Percentiles rank a stretch among this genome's conserved stretches.
Evolutionary conservation across 2,888 invertebrate species (phyloP).

Genomic region (Hecatera dysodea): DNA sequence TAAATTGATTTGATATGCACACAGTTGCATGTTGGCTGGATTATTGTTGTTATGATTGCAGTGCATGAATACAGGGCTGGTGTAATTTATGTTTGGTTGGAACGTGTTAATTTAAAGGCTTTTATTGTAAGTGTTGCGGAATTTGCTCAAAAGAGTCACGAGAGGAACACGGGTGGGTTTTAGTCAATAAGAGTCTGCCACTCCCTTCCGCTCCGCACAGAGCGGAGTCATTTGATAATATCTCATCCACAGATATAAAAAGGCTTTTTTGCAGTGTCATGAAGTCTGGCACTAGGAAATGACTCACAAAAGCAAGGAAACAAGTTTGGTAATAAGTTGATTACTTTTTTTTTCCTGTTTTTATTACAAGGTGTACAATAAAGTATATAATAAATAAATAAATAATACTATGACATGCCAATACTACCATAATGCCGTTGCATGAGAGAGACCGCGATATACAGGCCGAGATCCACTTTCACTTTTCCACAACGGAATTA

Average conservation of each 20-base stretch:
- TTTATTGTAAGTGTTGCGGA: too few relatives aligned
- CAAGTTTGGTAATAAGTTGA: background rate
- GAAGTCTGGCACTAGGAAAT: background rate
- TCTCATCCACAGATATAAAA: too few relatives aligned
- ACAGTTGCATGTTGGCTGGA: slow-evolving; percentile 51
- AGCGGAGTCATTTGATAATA: too few relatives aligned
- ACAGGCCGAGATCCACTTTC: background rate
- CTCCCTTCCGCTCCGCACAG: too few relatives aligned
- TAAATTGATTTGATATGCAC: slow-evolving; percentile 65
- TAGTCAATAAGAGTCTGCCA: too few relatives aligned
- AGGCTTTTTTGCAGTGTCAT: slow-evolving; percentile 5
- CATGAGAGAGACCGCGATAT: background rate
- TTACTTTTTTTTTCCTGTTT: background rate
- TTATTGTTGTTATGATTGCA: slow-evolving; percentile 56
- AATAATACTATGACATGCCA: too few relatives aligned
- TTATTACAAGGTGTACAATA: too few relatives aligned
- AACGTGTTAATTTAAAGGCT: background rate
- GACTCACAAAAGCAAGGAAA: background rate
- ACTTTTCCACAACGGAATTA: background rate
- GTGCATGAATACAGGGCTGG: slow-evolving; percentile 17
- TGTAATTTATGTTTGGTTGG: slow-evolving; percentile 26
- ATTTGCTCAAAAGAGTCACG: too few relatives aligned
- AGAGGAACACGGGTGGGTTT: too few relatives aligned
- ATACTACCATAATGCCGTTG: too few relatives aligned
- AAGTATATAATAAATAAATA: too few relatives aligned